These are phyloP conservation scores for Jacana jacana DNA, from an alignment of 2,113 vertebrate genomes.

Conservation along the genomic window DNA sequence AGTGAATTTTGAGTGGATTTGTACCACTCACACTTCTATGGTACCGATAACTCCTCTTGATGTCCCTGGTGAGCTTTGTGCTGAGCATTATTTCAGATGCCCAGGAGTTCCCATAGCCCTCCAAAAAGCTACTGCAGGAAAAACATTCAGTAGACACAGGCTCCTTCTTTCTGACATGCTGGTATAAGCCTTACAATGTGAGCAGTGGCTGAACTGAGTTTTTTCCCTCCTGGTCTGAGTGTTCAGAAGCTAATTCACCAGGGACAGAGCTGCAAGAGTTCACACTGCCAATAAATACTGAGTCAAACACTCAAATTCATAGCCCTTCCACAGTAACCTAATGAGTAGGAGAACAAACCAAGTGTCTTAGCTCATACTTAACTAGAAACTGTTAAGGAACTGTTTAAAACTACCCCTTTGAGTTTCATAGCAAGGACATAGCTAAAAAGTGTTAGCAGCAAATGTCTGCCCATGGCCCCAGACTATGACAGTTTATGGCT, in stretches of 20 bases:
- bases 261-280: background rate
- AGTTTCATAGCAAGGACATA: background rate
- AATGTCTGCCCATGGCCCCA: background rate
- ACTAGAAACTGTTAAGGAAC: background rate
- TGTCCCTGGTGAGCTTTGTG: background rate
- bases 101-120: background rate
- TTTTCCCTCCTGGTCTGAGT: background rate
- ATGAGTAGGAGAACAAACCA: background rate
- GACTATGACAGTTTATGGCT: background rate
- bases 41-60: background rate
- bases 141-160: background rate
- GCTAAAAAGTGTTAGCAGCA: constrained; percentile 18
- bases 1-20: background rate
- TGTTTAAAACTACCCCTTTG: background rate
- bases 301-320: background rate
- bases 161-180: background rate
- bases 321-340: background rate
- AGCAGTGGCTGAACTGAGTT: background rate
- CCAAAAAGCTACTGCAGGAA: background rate
- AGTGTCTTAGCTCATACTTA: background rate
- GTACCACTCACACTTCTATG: background rate
- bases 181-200: background rate
- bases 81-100: background rate
- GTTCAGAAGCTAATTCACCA: background rate
- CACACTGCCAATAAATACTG: background rate